Evolutionary conservation across 2,113 vertebrate species (phyloP), one percentile per base, ranked within the genome.

Genomic region (Zosterops lateralis): DNA sequence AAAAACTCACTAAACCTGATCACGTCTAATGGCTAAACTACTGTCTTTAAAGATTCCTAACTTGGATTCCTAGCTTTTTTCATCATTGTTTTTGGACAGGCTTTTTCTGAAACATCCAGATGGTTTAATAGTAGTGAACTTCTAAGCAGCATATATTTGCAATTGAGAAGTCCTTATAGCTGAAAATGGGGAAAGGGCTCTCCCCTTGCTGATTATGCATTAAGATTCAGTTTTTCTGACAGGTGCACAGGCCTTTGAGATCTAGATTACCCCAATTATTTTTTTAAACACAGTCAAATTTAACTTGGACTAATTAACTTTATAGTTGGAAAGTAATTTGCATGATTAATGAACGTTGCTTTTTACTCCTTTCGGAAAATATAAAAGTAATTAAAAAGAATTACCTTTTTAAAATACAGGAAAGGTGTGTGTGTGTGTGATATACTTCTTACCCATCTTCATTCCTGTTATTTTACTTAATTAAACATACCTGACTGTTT

Each of bases 381-480:
- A 79, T 11, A 38, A 18, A 68, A 47, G 31, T 19, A 81, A 58
- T 34, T 71, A 38, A 87, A 87, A 64, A 3, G 6, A 86, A 73
- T 53, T 65, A 7, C 2, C 10, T 18, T 42, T 92, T 77, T 48
- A 53, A 86, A 74, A 58, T 42, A 60, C 29, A 50, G 36, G 20
- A 42, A 31, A 11, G 14, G 4, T 20, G 44, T 36, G 24, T 44
- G 24, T 44, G 36, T 38, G 36, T 38, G 36, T 38, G 36, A 76
- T 87, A 31, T 31, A 62, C 5, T 75, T 65, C 21, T 85, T 84
- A 74, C 9, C 15, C 20, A 17, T 74, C 20, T 79, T 82, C 82
- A 29, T 42, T 65, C 53, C 36, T 87, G 24, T 56, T 84, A 45
- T 75, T 84, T 89, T 68, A 68, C n/a, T 44, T 75, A 81, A 91